Conservation (phyloP, 1,140 invertebrate genomes). For the Calephelis nemesis region DNA sequence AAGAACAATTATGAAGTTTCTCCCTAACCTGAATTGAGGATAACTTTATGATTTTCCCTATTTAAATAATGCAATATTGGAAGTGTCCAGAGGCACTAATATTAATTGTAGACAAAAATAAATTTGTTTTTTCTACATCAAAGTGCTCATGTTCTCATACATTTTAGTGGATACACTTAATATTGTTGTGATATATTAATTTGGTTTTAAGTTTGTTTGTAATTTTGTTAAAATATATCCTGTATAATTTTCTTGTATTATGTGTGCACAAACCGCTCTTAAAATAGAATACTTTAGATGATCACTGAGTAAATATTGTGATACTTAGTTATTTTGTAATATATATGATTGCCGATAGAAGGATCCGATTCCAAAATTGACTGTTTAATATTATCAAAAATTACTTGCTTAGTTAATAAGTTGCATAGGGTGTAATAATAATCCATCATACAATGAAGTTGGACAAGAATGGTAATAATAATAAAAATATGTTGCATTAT, state of each 20-base stretch:
- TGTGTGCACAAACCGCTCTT: slow-evolving; percentile 29
- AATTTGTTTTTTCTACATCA: no score
- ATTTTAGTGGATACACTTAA: no score
- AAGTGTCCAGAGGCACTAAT: no score
- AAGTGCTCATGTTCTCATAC: no score
- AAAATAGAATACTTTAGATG: slow-evolving; percentile 19
- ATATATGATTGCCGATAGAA: slow-evolving; percentile 26
- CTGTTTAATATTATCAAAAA: slow-evolving; percentile 19
- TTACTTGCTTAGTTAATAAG: slow-evolving; percentile 31
- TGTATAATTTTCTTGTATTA: slow-evolving; percentile 14
- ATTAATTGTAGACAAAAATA: no score
- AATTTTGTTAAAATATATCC: slow-evolving; percentile 9
- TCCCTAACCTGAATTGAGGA: no score
- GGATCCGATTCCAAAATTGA: slow-evolving; percentile 26
- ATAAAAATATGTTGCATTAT: slow-evolving; percentile 64
- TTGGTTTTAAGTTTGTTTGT: neutral
- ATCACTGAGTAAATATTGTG: slow-evolving; percentile 41
- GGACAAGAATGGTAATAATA: slow-evolving; percentile 59
- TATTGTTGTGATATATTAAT: neutral
- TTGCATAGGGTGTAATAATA: slow-evolving; percentile 46
- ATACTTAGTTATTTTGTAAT: slow-evolving; percentile 38
- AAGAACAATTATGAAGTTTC: no score
- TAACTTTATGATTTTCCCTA: no score
- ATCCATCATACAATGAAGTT: slow-evolving; percentile 46
- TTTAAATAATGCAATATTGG: no score